Conservation (phyloP, 1,140 invertebrate genomes). For the Zaprionus africanus region DNA sequence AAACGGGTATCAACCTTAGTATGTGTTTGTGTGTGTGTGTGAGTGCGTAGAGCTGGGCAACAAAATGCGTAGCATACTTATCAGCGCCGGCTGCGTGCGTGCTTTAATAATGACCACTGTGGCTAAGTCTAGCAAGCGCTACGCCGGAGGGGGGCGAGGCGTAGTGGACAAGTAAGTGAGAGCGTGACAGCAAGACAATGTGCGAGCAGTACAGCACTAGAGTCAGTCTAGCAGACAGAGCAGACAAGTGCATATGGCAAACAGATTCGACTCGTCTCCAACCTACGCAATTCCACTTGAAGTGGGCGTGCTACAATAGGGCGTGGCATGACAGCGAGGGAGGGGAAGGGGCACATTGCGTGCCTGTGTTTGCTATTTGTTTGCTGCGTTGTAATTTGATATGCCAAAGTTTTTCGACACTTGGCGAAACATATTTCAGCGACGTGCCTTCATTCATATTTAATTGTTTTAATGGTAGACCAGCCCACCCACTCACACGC, state of each 20-base stretch:
- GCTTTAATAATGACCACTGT: conserved; percentile 46
- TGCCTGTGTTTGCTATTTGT: conserved; percentile 29
- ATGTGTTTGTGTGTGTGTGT: conserved; percentile 15
- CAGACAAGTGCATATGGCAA: conserved; percentile 43
- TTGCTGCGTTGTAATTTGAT: conserved; percentile 48
- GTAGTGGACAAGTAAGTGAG: background rate
- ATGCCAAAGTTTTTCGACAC: conserved; percentile 57
- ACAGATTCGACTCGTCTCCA: conserved; percentile 32
- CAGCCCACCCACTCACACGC: background rate
- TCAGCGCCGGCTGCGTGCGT: conserved; percentile 41
- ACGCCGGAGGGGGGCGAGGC: background rate
- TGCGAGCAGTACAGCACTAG: background rate
- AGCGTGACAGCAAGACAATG: background rate
- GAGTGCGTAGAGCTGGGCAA: conserved; percentile 8
- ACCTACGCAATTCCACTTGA: conserved; percentile 13
- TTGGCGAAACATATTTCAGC: conserved; percentile 58
- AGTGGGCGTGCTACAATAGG: background rate
- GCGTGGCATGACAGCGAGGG: background rate
- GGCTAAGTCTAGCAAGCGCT: background rate
- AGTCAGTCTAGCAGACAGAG: background rate
- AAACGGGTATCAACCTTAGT: background rate
- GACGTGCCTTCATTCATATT: conserved; percentile 58
- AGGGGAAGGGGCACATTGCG: background rate
- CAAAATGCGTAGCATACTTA: conserved; percentile 46
- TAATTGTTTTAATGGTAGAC: conserved; percentile 49